A percentile compares a stretch with the other conserved stretches of the same genome.
These are phyloP conservation scores for Eulemur mongoz DNA, from an alignment of 2,797 vertebrate species.

Conservation along the genomic window DNA sequence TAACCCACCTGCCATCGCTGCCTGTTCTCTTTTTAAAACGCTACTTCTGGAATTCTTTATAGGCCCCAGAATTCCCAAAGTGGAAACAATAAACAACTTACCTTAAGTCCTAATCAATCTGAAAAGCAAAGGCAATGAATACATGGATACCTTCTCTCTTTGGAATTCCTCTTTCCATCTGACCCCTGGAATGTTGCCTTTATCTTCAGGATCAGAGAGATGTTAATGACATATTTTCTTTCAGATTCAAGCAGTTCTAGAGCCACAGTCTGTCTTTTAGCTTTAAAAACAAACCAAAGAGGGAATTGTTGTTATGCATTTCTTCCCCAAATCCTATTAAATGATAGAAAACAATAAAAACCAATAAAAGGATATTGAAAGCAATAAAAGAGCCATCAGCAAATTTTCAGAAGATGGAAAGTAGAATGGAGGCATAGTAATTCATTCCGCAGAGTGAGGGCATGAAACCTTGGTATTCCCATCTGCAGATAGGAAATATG, in stretches of 20 bases:
- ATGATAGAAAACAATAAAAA: conserved; percentile 48
- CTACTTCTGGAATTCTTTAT: conserved; percentile 20
- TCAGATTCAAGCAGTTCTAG: conserved; percentile 97
- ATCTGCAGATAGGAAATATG: not conserved
- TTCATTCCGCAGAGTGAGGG: not conserved
- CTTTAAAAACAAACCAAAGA: conserved; percentile 84
- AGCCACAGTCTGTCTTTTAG: conserved; percentile 93
- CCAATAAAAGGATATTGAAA: conserved; percentile 18
- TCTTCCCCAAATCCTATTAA: not conserved
- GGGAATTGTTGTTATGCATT: conserved; percentile 18
- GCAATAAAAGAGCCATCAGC: not conserved
- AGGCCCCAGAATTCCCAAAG: conserved; percentile 26
- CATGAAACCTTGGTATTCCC: not conserved
- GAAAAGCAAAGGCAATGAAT: conserved; percentile 69
- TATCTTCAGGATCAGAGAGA: conserved; percentile 96
- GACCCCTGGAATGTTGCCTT: conserved; percentile 95
- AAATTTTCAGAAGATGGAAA: not conserved
- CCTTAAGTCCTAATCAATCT: conserved; percentile 62
- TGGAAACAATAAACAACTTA: conserved; percentile 51
- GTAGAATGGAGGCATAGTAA: not conserved
- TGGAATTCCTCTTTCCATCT: conserved; percentile 89
- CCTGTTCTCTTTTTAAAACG: not conserved
- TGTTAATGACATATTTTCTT: conserved; percentile 94
- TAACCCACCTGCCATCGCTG: not conserved
- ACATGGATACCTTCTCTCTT: conserved; percentile 93